Percentiles rank a stretch among this genome's conserved stretches.
These are phyloP conservation scores for Ormyrus rosae DNA, from an alignment of 2,888 invertebrate species.

Conservation along the genomic window DNA sequence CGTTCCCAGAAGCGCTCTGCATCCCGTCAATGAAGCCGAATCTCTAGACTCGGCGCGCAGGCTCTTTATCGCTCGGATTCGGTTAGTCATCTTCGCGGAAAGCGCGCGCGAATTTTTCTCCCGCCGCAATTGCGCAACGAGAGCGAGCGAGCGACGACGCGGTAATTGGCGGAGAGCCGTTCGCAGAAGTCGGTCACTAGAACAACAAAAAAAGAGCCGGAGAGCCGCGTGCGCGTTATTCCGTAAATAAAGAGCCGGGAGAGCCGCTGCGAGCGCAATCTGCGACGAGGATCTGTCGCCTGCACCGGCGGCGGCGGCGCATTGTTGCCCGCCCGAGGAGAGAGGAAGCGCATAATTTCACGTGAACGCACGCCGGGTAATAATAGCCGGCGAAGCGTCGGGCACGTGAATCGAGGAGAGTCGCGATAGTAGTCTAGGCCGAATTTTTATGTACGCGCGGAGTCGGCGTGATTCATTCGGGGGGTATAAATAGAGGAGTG, in stretches of 20 bases:
- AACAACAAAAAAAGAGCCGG: neutral
- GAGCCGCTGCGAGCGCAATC: slow-evolving; percentile 23
- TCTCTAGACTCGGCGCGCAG: too few relatives aligned
- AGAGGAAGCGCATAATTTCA: slow-evolving; percentile 54
- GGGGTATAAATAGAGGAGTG: too few relatives aligned
- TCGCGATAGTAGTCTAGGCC: neutral
- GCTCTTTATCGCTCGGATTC: neutral
- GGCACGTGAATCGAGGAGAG: neutral
- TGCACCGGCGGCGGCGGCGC: neutral
- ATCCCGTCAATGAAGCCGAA: too few relatives aligned
- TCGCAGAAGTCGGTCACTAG: slow-evolving; percentile 46
- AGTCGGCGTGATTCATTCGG: too few relatives aligned
- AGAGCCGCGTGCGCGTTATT: slow-evolving; percentile 11
- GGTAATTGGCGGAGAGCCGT: slow-evolving; percentile 2
- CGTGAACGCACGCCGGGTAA: slow-evolving; percentile 2
- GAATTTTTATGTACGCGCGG: too few relatives aligned
- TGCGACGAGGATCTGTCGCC: slow-evolving; percentile 20
- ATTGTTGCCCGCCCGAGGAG: neutral
- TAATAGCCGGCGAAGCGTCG: neutral
- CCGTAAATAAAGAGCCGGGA: slow-evolving; percentile 38
- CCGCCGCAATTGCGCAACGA: neutral
- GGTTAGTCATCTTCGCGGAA: slow-evolving; percentile 51
- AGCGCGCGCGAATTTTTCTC: neutral
- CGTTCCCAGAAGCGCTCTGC: too few relatives aligned
- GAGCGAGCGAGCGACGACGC: neutral